Percentiles rank a stretch among this genome's conserved stretches.
Conservation (phyloP, 2,888 invertebrate species). For the Galerucella pusilla region DNA sequence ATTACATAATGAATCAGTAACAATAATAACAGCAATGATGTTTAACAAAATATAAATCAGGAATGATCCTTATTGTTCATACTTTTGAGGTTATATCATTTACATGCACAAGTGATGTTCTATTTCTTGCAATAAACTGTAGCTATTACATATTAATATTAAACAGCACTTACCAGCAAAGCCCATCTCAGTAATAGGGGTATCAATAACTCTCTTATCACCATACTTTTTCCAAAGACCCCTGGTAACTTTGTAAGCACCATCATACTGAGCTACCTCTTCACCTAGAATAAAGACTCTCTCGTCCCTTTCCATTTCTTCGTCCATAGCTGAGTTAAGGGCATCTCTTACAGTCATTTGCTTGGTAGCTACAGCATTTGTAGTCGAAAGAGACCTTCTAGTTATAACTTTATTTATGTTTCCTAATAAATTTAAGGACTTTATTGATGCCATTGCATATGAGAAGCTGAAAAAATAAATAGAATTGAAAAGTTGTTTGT, state of each 20-base stretch:
- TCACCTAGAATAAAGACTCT: constrained; percentile 87
- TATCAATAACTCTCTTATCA: constrained; percentile 95
- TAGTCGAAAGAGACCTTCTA: constrained; percentile 68
- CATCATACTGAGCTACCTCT: constrained; percentile 99
- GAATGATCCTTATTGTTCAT: background rate
- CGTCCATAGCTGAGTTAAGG: constrained; percentile 94
- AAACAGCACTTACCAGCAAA: constrained; percentile 78
- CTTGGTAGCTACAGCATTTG: constrained; percentile 65
- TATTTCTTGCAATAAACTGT: background rate
- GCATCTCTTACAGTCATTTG: constrained; percentile 97
- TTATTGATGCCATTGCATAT: constrained; percentile 52
- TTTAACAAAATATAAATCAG: too few relatives aligned
- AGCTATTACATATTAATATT: background rate
- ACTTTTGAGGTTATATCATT: background rate
- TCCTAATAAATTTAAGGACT: constrained; percentile 54
- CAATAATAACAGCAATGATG: too few relatives aligned
- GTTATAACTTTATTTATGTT: constrained; percentile 59
- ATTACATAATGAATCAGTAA: too few relatives aligned
- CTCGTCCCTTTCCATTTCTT: constrained; percentile 95
- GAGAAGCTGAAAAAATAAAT: constrained; percentile 32
- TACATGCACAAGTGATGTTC: background rate
- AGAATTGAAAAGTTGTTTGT: constrained; percentile 28
- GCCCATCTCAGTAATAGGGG: constrained; percentile 98
- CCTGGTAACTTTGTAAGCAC: constrained; percentile 94
- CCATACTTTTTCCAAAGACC: constrained; percentile 99